A percentile compares a stretch with the other conserved stretches of the same genome.
These are phyloP conservation scores for Prosopocoilus inquinatus DNA, from an alignment of 2,888 invertebrate genomes.

Conservation along the genomic window DNA sequence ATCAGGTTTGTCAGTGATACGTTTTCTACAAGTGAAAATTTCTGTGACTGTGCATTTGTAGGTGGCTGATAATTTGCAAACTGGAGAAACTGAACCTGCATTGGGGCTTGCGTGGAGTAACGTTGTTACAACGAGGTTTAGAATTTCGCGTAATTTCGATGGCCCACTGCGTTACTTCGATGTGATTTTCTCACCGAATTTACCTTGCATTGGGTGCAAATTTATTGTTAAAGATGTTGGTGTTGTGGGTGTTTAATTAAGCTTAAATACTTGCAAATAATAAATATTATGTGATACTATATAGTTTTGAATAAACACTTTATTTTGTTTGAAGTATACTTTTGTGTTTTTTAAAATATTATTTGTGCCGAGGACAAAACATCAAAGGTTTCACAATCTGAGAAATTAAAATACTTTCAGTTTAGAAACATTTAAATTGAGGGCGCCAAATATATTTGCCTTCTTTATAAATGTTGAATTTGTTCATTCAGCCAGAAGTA, in stretches of 20 bases:
- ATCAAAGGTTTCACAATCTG: too few relatives aligned
- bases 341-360: too few relatives aligned
- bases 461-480: too few relatives aligned
- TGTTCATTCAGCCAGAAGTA: too few relatives aligned
- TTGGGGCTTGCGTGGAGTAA: constrained; percentile 68
- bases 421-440: too few relatives aligned
- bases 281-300: too few relatives aligned
- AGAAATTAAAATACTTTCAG: too few relatives aligned
- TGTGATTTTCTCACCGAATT: constrained; percentile 60
- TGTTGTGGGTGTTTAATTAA: background rate
- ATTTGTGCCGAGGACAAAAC: too few relatives aligned
- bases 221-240: constrained; percentile 56
- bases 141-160: constrained; percentile 46
- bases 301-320: too few relatives aligned
- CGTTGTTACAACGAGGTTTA: constrained; percentile 59
- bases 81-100: constrained; percentile 53
- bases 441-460: too few relatives aligned
- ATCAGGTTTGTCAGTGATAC: constrained; percentile 59
- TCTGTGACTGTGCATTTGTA: constrained; percentile 26
- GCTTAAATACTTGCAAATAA: too few relatives aligned
- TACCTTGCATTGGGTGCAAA: constrained; percentile 51
- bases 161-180: constrained; percentile 50
- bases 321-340: too few relatives aligned
- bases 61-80: constrained; percentile 45
- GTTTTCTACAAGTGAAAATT: background rate